A percentile compares a stretch with the other conserved stretches of the same genome.
phyloP scores from a whole-genome alignment of 1,140 invertebrate genomes.

The Zophobas atratus region DNA sequence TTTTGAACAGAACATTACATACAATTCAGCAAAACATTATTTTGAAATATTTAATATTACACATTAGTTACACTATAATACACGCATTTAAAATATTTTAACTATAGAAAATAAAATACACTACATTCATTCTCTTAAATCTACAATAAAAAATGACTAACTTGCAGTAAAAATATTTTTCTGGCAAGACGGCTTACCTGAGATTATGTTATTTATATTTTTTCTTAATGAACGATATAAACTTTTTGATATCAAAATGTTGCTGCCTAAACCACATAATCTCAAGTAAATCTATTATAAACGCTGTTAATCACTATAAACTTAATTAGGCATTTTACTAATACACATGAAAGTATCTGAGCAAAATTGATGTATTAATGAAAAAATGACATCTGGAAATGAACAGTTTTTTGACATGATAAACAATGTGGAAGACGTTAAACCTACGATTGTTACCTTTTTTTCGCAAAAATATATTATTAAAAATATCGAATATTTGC shows the following conservation, averaged over 20 bases:
- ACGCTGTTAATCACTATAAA: neutral
- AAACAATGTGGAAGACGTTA: conserved; percentile 57
- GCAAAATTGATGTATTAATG: conserved; percentile 18
- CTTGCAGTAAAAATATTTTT: conserved; percentile 25
- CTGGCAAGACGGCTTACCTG: conserved; percentile 24
- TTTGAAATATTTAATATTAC: conserved; percentile 33
- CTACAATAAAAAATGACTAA: conserved; percentile 34
- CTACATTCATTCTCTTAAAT: conserved; percentile 35
- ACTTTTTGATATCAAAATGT: neutral
- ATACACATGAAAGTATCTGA: conserved; percentile 27
- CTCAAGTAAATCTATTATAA: conserved; percentile 27
- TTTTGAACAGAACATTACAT: conserved; percentile 17
- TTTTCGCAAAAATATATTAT: conserved; percentile 55
- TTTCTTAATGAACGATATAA: neutral
- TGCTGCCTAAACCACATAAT: conserved; percentile 13
- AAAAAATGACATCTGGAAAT: conserved; percentile 23
- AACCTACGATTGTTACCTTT: conserved; percentile 50
- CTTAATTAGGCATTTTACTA: conserved; percentile 11
- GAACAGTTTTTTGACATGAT: conserved; percentile 35
- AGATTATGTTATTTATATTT: conserved; percentile 15
- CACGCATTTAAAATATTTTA: conserved; percentile 37
- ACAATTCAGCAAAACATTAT: conserved; percentile 10
- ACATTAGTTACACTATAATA: conserved; percentile 39
- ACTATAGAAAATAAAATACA: conserved; percentile 33
- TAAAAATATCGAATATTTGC: conserved; percentile 54